Base-by-base conservation (phyloP, 2,113 vertebrate genomes). In the Hydrolagus affinis region DNA sequence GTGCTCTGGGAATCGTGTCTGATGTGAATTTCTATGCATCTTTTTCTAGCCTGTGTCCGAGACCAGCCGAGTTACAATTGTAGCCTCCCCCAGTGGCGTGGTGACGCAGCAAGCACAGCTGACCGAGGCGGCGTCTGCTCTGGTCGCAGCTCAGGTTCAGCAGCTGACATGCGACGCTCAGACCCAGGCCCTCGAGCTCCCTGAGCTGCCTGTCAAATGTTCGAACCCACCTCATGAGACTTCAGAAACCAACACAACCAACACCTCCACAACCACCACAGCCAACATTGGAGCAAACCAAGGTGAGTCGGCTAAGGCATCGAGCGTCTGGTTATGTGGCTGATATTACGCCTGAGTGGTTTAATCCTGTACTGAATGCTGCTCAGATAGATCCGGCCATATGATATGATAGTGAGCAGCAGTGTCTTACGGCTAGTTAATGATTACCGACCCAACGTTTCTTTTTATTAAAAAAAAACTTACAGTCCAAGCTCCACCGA, bases 61-160 rank as follows among this genome's bases (percentile, higher is more conserved):
- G 28, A 60, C 78, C 9, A 83, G 32, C 62, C 25, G 78, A 17
- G 78, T 83, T 3, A 83, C 78, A 7, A 66, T 83, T 2, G 62
- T 83, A 2, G 78, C 78, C 25, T 28, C 78, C 62, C 78, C 78
- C 28, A 66, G 78, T 32, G 78, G 78, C 23, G 32, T 83, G 78
- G 78, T 83, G 62, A 66, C 78, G 8, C 78, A 83, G 60, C 78
- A 83, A 32, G 62, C 78, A 10, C 78, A 83, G 78, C 78, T 83
- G 0, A 28, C 66, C 10, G 66, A 83, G 6, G 64, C 78, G 11
- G 78, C 25, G 2, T 66, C 78, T 19, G 25, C 78, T 66, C 32
- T 83, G 8, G 62, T 83, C 6, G 17, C 78, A 21, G 28, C 78
- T 19, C 62, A 17, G 28, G 32, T 64, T 7, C 3, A 60, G 25